These are phyloP conservation scores for Tadarida brasiliensis DNA, from an alignment of 2,797 vertebrate species.

Conservation along the genomic window DNA sequence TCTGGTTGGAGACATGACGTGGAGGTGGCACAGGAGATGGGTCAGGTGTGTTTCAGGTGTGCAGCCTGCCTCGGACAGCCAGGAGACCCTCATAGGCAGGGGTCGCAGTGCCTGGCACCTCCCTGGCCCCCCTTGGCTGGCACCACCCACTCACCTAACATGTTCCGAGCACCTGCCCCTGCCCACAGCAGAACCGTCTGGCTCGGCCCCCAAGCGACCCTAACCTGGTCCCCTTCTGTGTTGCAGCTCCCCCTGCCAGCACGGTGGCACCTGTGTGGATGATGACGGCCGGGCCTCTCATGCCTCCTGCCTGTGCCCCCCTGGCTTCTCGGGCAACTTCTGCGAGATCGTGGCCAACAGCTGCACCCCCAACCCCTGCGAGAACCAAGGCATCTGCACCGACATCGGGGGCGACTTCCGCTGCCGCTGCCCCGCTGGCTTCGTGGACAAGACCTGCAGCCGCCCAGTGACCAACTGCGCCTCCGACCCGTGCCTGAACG, in stretches of 20 bases:
- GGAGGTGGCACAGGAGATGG: background rate
- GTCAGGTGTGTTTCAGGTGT: too few relatives aligned
- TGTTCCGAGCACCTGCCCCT: background rate
- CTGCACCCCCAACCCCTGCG: conserved; percentile 93
- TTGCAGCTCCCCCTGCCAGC: conserved; percentile 93
- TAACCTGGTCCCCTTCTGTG: background rate
- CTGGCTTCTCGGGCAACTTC: conserved; percentile 93
- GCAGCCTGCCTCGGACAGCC: accelerated
- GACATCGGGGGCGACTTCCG: conserved; percentile 90
- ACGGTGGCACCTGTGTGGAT: conserved; percentile 93
- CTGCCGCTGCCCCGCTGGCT: conserved; percentile 91
- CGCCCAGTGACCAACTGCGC: conserved; percentile 87
- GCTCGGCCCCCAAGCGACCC: conserved; percentile 40
- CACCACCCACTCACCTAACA: accelerated
- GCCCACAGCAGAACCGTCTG: accelerated
- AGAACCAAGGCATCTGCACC: conserved; percentile 93
- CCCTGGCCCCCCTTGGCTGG: background rate
- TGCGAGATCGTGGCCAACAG: conserved; percentile 92
- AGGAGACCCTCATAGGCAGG: background rate
- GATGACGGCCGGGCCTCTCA: conserved; percentile 86
- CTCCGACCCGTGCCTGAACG: conserved; percentile 90
- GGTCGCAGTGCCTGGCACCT: accelerated
- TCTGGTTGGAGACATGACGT: background rate
- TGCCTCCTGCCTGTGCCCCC: conserved; percentile 92
- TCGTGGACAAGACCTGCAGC: conserved; percentile 92